Evolutionary conservation across 2,797 vertebrate genomes (phyloP).

Genomic region (Carduelis carduelis): DNA sequence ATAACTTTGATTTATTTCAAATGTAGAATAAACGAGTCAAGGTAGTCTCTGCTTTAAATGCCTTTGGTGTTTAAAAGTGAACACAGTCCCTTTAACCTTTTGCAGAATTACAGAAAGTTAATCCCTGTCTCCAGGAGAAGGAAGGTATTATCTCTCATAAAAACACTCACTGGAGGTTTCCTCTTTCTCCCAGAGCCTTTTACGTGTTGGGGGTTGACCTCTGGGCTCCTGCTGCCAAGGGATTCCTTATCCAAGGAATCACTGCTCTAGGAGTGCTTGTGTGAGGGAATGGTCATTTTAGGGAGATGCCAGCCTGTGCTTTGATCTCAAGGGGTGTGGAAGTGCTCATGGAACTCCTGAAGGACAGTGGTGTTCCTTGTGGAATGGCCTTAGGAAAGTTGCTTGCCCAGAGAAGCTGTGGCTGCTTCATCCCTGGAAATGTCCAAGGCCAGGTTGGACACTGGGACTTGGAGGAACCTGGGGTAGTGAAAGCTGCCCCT

Average conservation of each 20-base stretch:
- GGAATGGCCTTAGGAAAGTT: neutral
- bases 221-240: neutral
- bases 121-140: slow-evolving; percentile 37
- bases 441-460: neutral
- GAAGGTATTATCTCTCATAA: slow-evolving; percentile 53
- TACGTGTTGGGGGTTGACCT: neutral
- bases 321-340: neutral
- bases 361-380: neutral
- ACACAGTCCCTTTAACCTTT: neutral
- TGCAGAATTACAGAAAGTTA: slow-evolving; percentile 35
- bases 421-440: neutral
- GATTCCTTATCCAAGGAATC: neutral
- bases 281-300: neutral
- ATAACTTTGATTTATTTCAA: neutral
- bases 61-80: slow-evolving; percentile 15
- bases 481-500: neutral
- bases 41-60: neutral
- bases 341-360: neutral
- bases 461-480: neutral
- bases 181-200: slow-evolving; percentile 37
- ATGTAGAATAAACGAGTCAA: neutral
- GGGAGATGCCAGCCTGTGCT: neutral
- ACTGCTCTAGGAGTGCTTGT: neutral
- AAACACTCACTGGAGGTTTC: slow-evolving; percentile 37
- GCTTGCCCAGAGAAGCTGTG: neutral